Base-by-base conservation (phyloP, 2,113 vertebrate species). In the Trochalopteron elliotii region DNA sequence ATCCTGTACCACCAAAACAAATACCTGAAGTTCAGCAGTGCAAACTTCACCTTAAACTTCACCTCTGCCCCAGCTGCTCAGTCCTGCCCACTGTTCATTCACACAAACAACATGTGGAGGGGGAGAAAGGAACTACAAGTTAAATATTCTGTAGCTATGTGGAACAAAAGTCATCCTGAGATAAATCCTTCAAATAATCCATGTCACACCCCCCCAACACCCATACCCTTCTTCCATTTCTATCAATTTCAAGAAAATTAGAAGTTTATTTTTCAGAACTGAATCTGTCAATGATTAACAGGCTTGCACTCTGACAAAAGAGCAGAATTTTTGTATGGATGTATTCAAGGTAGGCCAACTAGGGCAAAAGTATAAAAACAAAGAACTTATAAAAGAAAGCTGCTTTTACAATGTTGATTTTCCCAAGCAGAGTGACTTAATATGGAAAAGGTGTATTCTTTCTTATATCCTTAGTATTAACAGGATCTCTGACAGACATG, bases 291-390 rank as follows among this genome's bases (percentile, higher is more conserved):
- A 42, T 33, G 45, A 85, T 25, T 35, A 74, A 28, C 22, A 72
- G 60, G 52, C 25, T 50, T 68, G 45, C 61, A 74, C 45, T 84
- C 33, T 42, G 39, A 76, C 16, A 59, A 63, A 71, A 64, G 25
- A 71, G 7, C 8, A 50, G 49, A 39, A 63, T 55, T 89, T 90
- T 57, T 81, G 19, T 59, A 56, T 12, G 64, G 37, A 50, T 59
- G 11, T 50, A 78, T 39, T 89, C 50, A 59, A 71, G 47, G 23
- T 3, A 61, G 17, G 49, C 50, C 55, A 83, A 74, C 25, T 14
- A 87, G 39, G 40, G 68, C 39, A 90, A 92, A 94, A 63, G 47
- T 92, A 67, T 68, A 79, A 89, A 96, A 35, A 8, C 19, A 65
- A 50, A 56, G 22, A 71, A 60, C 55, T 95, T 60, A 37, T 9